A percentile compares a stretch with the other conserved stretches of the same genome.
Evolutionary conservation across 2,113 vertebrate species (phyloP).

Genomic region (Takifugu flavidus): DNA sequence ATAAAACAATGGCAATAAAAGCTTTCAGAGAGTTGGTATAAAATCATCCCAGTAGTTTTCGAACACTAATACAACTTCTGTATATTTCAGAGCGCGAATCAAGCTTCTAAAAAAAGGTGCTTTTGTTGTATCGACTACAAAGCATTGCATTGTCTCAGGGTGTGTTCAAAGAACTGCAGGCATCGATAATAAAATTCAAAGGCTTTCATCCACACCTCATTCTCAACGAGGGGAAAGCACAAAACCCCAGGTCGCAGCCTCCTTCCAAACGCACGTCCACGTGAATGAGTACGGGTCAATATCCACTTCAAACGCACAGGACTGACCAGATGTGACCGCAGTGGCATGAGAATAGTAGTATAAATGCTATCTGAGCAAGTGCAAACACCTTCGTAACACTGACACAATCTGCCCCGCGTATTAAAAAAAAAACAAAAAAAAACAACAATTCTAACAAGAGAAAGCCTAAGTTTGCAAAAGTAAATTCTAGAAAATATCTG

Average conservation of each 20-base stretch:
- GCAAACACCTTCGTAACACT: slow-evolving; percentile 66
- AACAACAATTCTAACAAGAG: slow-evolving; percentile 81
- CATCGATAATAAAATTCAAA: slow-evolving; percentile 61
- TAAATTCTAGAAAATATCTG: slow-evolving; percentile 85
- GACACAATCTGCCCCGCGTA: slow-evolving; percentile 67
- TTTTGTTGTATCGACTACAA: slow-evolving; percentile 80
- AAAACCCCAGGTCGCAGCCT: slow-evolving; percentile 16
- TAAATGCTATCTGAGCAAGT: slow-evolving; percentile 76
- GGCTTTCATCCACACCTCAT: slow-evolving; percentile 46
- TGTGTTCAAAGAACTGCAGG: slow-evolving; percentile 69
- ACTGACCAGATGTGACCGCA: slow-evolving; percentile 38
- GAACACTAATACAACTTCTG: slow-evolving; percentile 39
- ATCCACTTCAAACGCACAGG: slow-evolving; percentile 33
- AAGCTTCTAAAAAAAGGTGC: slow-evolving; percentile 61
- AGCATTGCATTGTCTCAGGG: slow-evolving; percentile 70
- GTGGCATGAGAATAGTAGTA: slow-evolving; percentile 48
- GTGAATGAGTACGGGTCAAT: slow-evolving; percentile 11
- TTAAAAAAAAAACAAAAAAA: slow-evolving; percentile 10
- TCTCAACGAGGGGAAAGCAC: slow-evolving; percentile 34
- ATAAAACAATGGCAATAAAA: slow-evolving; percentile 22
- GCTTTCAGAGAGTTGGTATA: slow-evolving; percentile 40
- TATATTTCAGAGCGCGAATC: slow-evolving; percentile 42
- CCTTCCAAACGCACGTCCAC: slow-evolving; percentile 30
- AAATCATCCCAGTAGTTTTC: slow-evolving; percentile 36
- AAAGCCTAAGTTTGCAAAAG: slow-evolving; percentile 57